phyloP scores from a whole-genome alignment of 2,797 vertebrate genomes.

The Astyanax mexicanus region DNA sequence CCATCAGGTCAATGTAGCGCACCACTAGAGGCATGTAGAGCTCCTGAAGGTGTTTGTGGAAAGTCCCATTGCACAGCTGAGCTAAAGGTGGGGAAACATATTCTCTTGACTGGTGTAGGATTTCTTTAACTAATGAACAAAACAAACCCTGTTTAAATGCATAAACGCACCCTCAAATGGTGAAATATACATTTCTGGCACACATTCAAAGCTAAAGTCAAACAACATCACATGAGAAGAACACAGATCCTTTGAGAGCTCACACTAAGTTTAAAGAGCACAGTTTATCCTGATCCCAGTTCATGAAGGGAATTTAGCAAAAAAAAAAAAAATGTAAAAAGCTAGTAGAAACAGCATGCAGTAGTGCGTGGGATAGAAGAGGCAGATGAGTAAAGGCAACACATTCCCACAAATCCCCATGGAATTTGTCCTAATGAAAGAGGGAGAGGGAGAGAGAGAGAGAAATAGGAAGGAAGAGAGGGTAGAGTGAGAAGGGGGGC shows the following conservation, averaged over 20 bases:
- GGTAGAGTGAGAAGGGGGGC: neutral
- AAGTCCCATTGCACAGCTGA: conserved; percentile 92
- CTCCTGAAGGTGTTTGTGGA: conserved; percentile 96
- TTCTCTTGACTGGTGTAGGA: neutral
- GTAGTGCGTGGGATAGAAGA: conserved; percentile 33
- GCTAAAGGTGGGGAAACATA: conserved; percentile 72
- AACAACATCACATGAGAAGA: neutral
- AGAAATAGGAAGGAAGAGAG: conserved; percentile 3
- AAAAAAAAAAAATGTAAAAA: neutral
- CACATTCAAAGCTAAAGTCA: neutral
- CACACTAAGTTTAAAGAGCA: conserved; percentile 4
- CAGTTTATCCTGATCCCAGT: neutral
- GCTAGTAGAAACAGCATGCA: conserved; percentile 5
- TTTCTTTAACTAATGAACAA: neutral
- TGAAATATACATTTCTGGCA: conserved; percentile 2
- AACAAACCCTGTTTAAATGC: neutral
- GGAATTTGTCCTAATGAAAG: conserved; percentile 27
- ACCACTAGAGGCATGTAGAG: conserved; percentile 92
- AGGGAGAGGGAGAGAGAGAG: conserved; percentile 13
- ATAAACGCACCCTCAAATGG: conserved; percentile 6
- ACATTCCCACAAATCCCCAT: conserved; percentile 47
- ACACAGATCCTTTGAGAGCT: neutral
- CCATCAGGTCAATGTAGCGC: conserved; percentile 98
- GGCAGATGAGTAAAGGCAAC: conserved; percentile 39
- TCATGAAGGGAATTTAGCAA: neutral